These are phyloP conservation scores for Drosophila ambigua DNA, from an alignment of 1,140 invertebrate genomes.

Conservation along the genomic window DNA sequence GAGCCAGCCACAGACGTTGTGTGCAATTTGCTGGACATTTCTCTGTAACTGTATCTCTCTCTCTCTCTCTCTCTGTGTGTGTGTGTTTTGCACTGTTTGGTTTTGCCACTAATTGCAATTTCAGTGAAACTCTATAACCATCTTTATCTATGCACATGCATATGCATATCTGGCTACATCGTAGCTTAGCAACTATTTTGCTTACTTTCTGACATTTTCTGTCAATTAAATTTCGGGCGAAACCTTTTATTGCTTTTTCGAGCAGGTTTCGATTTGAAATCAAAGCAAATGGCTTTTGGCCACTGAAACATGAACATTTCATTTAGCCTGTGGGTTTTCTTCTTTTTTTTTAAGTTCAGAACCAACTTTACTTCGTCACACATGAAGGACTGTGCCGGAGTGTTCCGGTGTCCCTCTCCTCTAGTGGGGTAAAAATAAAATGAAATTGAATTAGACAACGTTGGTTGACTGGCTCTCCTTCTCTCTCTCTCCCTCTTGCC, in stretches of 20 bases:
- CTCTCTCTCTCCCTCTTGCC: too few species aligned
- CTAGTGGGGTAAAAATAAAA: conserved; percentile 68
- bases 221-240: conserved; percentile 48
- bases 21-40: conserved; percentile 39
- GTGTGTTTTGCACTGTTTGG: neutral
- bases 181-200: conserved; percentile 4
- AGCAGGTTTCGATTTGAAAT: conserved; percentile 45
- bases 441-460: conserved; percentile 76
- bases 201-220: conserved; percentile 14
- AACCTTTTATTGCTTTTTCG: conserved; percentile 36
- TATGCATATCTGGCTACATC: neutral
- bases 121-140: conserved; percentile 2
- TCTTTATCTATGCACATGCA: conserved; percentile 11
- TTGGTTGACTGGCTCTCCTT: too few species aligned
- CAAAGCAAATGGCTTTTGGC: conserved; percentile 49
- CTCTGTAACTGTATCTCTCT: too few species aligned
- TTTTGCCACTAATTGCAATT: conserved; percentile 75
- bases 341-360: conserved; percentile 13
- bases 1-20: conserved; percentile 30
- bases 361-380: conserved; percentile 34
- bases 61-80: neutral
- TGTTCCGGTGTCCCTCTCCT: neutral
- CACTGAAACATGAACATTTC: conserved; percentile 79
- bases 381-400: conserved; percentile 33
- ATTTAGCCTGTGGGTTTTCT: conserved; percentile 52